phyloP scores from a whole-genome alignment of 2,797 vertebrate species.

The Brachymystax lenok region DNA sequence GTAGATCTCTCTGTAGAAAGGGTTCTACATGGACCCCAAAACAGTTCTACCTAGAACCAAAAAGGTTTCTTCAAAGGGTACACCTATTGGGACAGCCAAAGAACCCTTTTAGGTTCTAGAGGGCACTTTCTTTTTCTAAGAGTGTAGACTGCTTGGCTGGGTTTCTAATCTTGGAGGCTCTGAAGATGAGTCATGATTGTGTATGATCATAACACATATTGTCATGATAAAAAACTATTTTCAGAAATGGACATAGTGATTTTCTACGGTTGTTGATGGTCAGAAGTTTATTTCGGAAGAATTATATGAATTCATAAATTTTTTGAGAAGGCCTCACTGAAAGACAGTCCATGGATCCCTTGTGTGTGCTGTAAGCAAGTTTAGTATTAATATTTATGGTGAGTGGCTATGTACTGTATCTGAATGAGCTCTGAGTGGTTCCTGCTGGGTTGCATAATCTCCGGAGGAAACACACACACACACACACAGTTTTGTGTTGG shows the following conservation, averaged over 20 bases:
- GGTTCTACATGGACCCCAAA: no score
- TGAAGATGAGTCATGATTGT: background rate
- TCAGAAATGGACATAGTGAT: background rate
- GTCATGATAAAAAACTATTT: background rate
- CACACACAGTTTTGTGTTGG: no score
- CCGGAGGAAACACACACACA: conserved; percentile 3
- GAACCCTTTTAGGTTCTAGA: no score
- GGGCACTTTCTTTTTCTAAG: no score
- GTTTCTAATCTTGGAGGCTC: background rate
- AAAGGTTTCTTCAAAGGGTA: no score
- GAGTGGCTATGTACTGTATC: conserved; percentile 3
- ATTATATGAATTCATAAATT: background rate
- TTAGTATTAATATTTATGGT: conserved; percentile 15
- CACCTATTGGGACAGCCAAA: no score
- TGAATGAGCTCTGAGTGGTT: conserved; percentile 18
- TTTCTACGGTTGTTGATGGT: background rate
- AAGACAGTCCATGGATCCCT: conserved; percentile 12
- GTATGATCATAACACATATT: background rate
- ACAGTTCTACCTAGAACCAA: no score
- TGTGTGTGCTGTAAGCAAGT: background rate
- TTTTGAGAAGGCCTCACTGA: conserved; percentile 1
- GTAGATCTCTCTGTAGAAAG: no score
- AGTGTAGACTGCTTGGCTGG: background rate
- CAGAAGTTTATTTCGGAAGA: background rate
- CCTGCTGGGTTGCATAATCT: conserved; percentile 6